These are phyloP conservation scores for Heliothis subflexa DNA, from an alignment of 1,140 invertebrate species.

Conservation along the genomic window DNA sequence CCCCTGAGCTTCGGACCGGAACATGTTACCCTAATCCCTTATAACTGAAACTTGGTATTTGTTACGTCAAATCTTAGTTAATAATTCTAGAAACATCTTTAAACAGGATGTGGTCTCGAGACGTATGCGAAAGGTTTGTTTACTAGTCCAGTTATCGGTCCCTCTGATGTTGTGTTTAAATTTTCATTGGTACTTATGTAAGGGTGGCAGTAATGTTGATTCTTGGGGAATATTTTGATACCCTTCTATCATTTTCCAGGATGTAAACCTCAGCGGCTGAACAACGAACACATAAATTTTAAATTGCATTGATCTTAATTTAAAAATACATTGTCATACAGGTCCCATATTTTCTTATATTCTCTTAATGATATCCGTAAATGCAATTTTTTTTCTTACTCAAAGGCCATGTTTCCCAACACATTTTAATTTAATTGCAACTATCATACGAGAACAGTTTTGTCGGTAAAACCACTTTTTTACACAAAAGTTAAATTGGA, in stretches of 20 bases:
- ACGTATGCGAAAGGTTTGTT: slow-evolving; percentile 60
- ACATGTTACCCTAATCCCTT: slow-evolving; percentile 70
- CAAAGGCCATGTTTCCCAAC: neutral
- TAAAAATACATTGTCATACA: no score
- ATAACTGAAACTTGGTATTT: slow-evolving; percentile 75
- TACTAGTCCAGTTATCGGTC: slow-evolving; percentile 11
- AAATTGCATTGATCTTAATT: neutral
- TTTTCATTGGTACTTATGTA: slow-evolving; percentile 39
- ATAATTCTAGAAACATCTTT: slow-evolving; percentile 84
- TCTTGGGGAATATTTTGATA: neutral
- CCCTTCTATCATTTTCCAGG: neutral
- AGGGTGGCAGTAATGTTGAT: neutral
- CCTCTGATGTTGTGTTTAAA: slow-evolving; percentile 14
- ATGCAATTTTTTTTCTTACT: neutral
- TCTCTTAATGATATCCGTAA: no score
- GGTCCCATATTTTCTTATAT: no score
- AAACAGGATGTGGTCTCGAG: slow-evolving; percentile 78
- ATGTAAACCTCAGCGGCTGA: no score
- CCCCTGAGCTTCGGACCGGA: slow-evolving; percentile 75
- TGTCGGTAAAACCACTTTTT: slow-evolving; percentile 12
- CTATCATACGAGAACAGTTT: slow-evolving; percentile 32
- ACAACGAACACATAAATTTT: neutral
- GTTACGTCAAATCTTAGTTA: slow-evolving; percentile 81
- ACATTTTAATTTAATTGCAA: slow-evolving; percentile 24
- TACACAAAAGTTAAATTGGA: slow-evolving; percentile 46